Percentiles rank a stretch among this genome's conserved stretches.
phyloP scores from a whole-genome alignment of 2,113 vertebrate genomes.

The Neopipo cinnamomea region DNA sequence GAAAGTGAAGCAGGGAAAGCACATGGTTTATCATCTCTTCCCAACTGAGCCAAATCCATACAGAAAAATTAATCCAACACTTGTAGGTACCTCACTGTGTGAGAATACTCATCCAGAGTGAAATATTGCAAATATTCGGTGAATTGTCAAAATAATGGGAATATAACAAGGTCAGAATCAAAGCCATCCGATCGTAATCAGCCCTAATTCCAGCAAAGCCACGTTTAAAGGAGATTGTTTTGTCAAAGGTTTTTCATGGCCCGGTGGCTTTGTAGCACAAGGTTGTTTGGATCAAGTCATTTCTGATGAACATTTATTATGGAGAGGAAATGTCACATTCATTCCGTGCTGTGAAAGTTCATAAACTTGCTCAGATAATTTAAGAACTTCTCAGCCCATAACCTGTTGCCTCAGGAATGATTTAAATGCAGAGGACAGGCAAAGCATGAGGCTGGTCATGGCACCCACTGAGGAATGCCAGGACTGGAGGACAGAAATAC shows the following conservation, averaged over 20 bases:
- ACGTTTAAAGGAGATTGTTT: slow-evolving; percentile 43
- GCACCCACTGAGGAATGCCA: rapidly evolving
- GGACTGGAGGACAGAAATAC: rapidly evolving
- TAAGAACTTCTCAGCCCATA: neutral
- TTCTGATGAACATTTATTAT: slow-evolving; percentile 55
- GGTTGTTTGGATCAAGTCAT: slow-evolving; percentile 47
- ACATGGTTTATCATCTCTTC: neutral
- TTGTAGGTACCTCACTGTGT: neutral
- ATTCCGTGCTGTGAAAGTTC: neutral
- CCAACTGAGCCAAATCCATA: neutral
- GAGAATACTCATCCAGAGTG: neutral
- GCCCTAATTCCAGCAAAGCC: slow-evolving; percentile 54
- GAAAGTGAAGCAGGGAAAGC: neutral
- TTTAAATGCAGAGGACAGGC: neutral
- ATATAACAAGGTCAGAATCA: neutral
- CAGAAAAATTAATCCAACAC: neutral
- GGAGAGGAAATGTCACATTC: slow-evolving; percentile 27
- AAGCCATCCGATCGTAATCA: neutral
- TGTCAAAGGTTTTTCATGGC: slow-evolving; percentile 57
- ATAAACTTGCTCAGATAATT: neutral
- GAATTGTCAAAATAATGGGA: slow-evolving; percentile 35
- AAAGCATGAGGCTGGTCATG: rapidly evolving
- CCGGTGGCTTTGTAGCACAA: slow-evolving; percentile 26
- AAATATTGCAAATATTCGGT: neutral
- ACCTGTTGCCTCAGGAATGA: neutral